phyloP scores from a whole-genome alignment of 2,888 invertebrate genomes.

The Parasteatoda lunata region DNA sequence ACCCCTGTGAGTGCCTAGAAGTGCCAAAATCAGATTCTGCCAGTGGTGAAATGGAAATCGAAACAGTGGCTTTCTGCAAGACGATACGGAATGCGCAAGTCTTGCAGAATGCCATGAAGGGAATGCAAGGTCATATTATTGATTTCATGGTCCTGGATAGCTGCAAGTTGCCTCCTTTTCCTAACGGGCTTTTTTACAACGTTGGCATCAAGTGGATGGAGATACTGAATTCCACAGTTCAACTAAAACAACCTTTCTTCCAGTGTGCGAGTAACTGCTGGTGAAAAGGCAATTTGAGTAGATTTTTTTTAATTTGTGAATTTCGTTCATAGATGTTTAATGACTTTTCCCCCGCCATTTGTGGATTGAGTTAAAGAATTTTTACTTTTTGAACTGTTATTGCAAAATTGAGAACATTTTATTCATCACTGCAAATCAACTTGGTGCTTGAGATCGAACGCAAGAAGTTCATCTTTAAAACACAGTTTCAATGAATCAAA shows the following conservation, averaged over 20 bases:
- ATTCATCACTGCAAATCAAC: too few relatives aligned
- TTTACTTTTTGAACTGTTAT: too few relatives aligned
- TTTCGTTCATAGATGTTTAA: too few relatives aligned
- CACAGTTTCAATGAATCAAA: too few relatives aligned
- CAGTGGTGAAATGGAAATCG: slow-evolving; percentile 31
- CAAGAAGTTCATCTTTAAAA: too few relatives aligned
- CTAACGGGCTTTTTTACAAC: slow-evolving; percentile 70
- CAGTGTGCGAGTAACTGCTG: slow-evolving; percentile 64
- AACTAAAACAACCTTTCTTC: slow-evolving; percentile 69
- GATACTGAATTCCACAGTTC: slow-evolving; percentile 70
- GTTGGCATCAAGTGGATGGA: slow-evolving; percentile 70
- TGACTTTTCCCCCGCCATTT: too few relatives aligned
- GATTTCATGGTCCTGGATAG: slow-evolving; percentile 70
- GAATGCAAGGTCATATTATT: slow-evolving; percentile 69
- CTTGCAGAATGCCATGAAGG: slow-evolving; percentile 70
- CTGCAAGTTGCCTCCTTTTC: slow-evolving; percentile 70
- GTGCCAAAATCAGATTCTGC: slow-evolving; percentile 27
- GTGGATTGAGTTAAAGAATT: too few relatives aligned
- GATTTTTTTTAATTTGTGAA: too few relatives aligned
- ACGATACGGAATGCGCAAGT: slow-evolving; percentile 69
- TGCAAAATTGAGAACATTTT: too few relatives aligned
- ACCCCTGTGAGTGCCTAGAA: slow-evolving; percentile 70
- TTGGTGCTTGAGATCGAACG: too few relatives aligned
- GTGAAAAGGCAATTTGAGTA: slow-evolving; percentile 13
- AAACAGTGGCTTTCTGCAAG: slow-evolving; percentile 70